Evolutionary conservation across 2,113 vertebrate species (phyloP).

Genomic region (Stomatorhinus ivindoensis): DNA sequence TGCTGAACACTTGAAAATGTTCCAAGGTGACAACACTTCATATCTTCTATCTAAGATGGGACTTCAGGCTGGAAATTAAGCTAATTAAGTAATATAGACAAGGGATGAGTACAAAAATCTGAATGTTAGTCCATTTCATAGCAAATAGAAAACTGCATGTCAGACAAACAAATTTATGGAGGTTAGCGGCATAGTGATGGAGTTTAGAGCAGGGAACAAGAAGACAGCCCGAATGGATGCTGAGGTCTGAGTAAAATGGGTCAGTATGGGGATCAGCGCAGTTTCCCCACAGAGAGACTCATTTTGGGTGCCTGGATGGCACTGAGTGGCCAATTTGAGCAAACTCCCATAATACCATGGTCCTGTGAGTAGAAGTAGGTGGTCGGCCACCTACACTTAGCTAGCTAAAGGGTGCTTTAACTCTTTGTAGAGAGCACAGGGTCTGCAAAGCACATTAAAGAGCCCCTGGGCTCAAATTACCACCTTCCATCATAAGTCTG

Average conservation of each 20-base stretch:
- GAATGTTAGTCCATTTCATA: background rate
- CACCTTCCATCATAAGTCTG: background rate
- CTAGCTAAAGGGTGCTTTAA: constrained; percentile 15
- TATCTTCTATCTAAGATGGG: background rate
- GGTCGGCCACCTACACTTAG: constrained; percentile 26
- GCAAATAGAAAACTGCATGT: background rate
- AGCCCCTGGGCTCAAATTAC: background rate
- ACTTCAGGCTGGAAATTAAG: background rate
- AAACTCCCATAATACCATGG: background rate
- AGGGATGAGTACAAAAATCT: background rate
- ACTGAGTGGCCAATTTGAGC: constrained; percentile 41
- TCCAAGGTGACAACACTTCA: background rate
- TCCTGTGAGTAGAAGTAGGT: constrained; percentile 31
- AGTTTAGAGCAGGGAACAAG: constrained; percentile 15
- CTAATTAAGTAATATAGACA: background rate
- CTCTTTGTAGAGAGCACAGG: constrained; percentile 13
- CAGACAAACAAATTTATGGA: background rate
- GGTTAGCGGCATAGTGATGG: constrained; percentile 7
- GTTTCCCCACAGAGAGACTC: constrained; percentile 21
- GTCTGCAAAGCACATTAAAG: constrained; percentile 3
- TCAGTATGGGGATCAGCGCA: constrained; percentile 18
- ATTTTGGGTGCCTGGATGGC: constrained; percentile 40
- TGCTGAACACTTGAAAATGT: background rate
- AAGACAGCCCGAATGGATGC: constrained; percentile 17
- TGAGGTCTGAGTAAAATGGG: constrained; percentile 19